Conservation (phyloP, 2,113 vertebrate genomes). For the Chaetura pelagica region DNA sequence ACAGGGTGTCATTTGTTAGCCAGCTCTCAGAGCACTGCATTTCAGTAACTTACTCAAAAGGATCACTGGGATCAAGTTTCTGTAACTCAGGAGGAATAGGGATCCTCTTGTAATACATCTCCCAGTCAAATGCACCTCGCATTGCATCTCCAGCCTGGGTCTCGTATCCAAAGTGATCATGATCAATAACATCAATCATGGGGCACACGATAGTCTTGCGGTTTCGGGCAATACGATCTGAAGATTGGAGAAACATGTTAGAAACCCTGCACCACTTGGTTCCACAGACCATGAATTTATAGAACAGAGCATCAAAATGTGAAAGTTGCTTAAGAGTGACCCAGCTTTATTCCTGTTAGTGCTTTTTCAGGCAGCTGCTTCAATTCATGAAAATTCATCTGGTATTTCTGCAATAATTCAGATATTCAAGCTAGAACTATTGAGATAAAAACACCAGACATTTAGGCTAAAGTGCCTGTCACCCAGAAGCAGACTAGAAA, state of each 20-base stretch:
- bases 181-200: slow-evolving; percentile 98
- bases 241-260: slow-evolving; percentile 35
- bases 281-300: neutral
- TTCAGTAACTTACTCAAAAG: slow-evolving; percentile 90
- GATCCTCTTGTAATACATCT: slow-evolving; percentile 99
- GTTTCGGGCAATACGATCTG: slow-evolving; percentile 96
- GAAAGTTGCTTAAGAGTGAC: neutral
- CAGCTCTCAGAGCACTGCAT: neutral
- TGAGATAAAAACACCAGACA: neutral
- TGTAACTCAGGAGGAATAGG: slow-evolving; percentile 92
- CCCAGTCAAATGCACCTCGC: slow-evolving; percentile 98
- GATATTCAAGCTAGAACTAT: neutral
- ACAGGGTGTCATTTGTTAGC: neutral
- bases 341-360: rapidly evolving
- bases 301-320: neutral
- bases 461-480: neutral
- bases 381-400: neutral
- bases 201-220: slow-evolving; percentile 95
- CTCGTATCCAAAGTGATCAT: slow-evolving; percentile 96
- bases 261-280: neutral
- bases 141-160: slow-evolving; percentile 96
- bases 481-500: neutral
- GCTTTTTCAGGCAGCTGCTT: neutral
- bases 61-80: slow-evolving; percentile 90
- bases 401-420: neutral